Evolutionary conservation across 2,113 vertebrate genomes (phyloP).

Genomic region (Callithrix jacchus): DNA sequence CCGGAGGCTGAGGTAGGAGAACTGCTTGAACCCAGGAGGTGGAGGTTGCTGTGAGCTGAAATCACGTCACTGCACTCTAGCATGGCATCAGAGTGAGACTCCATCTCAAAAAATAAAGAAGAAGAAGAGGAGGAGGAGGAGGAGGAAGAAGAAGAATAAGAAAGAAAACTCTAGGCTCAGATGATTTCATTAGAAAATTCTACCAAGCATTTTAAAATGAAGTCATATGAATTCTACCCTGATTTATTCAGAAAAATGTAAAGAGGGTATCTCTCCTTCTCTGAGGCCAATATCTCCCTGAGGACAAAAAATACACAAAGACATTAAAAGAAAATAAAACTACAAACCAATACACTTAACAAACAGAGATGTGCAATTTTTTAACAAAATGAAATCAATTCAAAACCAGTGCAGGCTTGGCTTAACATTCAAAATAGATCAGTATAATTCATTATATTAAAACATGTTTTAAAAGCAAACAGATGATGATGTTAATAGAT

Average conservation of each 20-base stretch:
- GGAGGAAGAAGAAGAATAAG: no score
- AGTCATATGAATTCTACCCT: neutral
- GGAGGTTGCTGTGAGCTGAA: no score
- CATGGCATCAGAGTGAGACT: no score
- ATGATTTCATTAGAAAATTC: neutral
- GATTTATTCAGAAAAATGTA: neutral
- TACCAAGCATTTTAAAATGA: neutral
- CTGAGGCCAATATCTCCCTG: neutral
- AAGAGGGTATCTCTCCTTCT: neutral
- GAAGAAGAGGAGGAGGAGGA: no score
- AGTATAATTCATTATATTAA: neutral
- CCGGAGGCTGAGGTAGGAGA: no score
- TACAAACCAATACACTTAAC: neutral
- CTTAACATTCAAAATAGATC: neutral
- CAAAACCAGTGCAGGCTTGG: neutral
- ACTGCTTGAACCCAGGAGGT: no score
- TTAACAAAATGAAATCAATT: neutral
- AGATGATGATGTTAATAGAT: neutral
- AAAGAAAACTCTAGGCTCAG: neutral
- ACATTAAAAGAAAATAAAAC: neutral
- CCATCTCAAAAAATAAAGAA: no score
- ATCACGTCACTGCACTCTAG: no score
- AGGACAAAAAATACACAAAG: neutral
- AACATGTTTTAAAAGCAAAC: neutral
- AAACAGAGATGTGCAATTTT: neutral